Percentiles rank a stretch among this genome's conserved stretches.
phyloP scores from a whole-genome alignment of 2,888 invertebrate species.

The Himalopsyche japonica region DNA sequence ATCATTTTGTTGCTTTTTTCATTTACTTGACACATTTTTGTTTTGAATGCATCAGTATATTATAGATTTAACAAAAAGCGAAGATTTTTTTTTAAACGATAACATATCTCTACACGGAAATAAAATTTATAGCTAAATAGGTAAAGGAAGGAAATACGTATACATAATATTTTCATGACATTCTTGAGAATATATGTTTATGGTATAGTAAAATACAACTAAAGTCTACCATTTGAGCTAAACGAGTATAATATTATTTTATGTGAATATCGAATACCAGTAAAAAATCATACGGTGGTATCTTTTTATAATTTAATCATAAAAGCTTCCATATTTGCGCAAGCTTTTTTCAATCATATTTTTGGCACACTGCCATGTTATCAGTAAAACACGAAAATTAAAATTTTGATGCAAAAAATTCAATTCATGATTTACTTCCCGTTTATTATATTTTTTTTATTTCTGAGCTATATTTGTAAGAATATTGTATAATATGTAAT shows the following conservation, averaged over 20 bases:
- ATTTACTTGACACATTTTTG: no score
- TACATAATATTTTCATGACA: not conserved
- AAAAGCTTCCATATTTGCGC: not conserved
- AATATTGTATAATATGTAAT: not conserved
- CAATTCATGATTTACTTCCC: not conserved
- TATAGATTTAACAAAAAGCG: no score
- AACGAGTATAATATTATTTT: not conserved
- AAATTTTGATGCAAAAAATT: not conserved
- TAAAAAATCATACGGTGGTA: not conserved
- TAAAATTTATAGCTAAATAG: not conserved
- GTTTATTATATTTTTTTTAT: not conserved
- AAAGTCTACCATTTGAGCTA: not conserved
- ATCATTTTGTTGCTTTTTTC: no score
- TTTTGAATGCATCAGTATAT: no score
- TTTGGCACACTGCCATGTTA: not conserved
- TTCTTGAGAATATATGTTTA: not conserved
- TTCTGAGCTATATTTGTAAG: not conserved
- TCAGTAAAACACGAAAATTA: not conserved
- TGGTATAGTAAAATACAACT: not conserved
- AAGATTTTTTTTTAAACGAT: no score
- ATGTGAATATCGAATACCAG: not conserved
- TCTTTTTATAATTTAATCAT: not conserved
- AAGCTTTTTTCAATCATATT: not conserved
- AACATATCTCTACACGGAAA: no score
- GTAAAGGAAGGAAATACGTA: not conserved